These are phyloP conservation scores for Pterostichus niger DNA, from an alignment of 2,888 invertebrate genomes.

Conservation along the genomic window DNA sequence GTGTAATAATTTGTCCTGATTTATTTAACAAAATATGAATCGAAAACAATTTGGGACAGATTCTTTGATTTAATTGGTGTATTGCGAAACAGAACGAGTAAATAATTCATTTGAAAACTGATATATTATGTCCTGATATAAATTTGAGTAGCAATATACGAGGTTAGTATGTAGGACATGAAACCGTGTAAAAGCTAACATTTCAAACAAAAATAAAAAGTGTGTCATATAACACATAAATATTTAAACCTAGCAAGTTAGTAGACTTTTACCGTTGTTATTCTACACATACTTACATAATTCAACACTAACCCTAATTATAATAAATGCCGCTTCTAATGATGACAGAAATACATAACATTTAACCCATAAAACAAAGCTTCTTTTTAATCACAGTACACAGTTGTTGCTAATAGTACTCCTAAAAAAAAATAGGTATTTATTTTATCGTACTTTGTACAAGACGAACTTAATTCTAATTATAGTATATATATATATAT, in stretches of 20 bases:
- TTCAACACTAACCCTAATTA: slow-evolving; percentile 33
- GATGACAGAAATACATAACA: background rate
- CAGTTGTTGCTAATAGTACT: too few relatives aligned
- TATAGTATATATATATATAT: too few relatives aligned
- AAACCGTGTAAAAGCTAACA: slow-evolving; percentile 25
- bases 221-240: slow-evolving; percentile 33
- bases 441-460: too few relatives aligned
- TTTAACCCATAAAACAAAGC: background rate
- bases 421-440: too few relatives aligned
- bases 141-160: slow-evolving; percentile 15
- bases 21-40: background rate
- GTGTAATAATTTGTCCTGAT: background rate
- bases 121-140: slow-evolving; percentile 19
- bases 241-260: slow-evolving; percentile 19
- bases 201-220: slow-evolving; percentile 43
- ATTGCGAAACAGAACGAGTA: background rate
- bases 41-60: background rate
- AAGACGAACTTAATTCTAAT: too few relatives aligned
- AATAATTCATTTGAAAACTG: background rate
- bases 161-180: slow-evolving; percentile 29
- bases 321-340: background rate
- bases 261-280: slow-evolving; percentile 32
- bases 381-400: background rate
- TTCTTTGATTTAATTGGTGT: slow-evolving; percentile 27
- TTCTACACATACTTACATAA: slow-evolving; percentile 19